These are phyloP conservation scores for Rattus rattus DNA, from an alignment of 2,113 vertebrate species.

Conservation along the genomic window DNA sequence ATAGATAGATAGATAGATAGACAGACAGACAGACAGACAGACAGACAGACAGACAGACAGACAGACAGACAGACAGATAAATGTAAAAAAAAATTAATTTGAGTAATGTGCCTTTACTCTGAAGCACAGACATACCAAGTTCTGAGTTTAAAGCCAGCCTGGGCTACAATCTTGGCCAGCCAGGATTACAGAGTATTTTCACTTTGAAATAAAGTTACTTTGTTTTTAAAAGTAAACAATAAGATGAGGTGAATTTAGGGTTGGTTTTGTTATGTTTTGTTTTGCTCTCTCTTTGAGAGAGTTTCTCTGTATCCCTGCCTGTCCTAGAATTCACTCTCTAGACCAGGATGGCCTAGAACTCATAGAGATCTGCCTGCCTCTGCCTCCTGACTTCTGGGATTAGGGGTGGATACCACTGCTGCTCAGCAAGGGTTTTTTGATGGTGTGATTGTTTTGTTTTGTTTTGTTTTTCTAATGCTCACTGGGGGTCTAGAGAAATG, in stretches of 20 bases:
- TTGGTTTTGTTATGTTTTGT: neutral
- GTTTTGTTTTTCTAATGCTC: no score
- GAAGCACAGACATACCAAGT: neutral
- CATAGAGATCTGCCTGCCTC: neutral
- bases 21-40: no score
- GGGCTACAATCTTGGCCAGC: neutral
- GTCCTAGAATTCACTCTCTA: neutral
- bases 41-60: no score
- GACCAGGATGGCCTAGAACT: neutral
- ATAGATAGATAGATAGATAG: no score
- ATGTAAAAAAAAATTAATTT: neutral
- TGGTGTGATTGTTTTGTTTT: neutral
- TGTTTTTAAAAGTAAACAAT: neutral
- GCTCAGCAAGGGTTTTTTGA: neutral
- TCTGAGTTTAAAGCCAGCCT: neutral
- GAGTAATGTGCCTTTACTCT: neutral
- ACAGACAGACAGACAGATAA: no score
- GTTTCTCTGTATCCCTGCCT: neutral
- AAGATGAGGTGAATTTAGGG: neutral
- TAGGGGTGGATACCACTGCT: neutral
- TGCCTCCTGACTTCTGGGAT: neutral
- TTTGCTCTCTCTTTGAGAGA: neutral
- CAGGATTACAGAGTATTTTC: neutral
- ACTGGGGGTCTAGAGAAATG: neutral
- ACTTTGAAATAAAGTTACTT: neutral